A percentile compares a stretch with the other conserved stretches of the same genome.
phyloP scores from a whole-genome alignment of 2,888 invertebrate species.

The Tetropium fuscum region DNA sequence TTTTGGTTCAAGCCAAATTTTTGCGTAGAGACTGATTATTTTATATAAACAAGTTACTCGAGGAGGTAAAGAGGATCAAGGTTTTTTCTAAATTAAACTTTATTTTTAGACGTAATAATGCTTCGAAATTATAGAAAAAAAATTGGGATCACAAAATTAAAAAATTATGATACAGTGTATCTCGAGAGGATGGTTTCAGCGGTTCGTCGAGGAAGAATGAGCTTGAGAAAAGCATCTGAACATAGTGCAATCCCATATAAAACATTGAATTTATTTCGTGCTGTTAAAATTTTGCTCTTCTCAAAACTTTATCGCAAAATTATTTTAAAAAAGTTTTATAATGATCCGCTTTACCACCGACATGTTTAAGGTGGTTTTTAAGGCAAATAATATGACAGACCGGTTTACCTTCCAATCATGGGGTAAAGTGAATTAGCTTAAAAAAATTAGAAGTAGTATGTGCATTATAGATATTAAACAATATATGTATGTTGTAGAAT shows the following conservation, averaged over 20 bases:
- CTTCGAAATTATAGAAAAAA: background rate
- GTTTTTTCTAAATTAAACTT: background rate
- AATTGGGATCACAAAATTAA: background rate
- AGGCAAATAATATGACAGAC: background rate
- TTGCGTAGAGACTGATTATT: background rate
- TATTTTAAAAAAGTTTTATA: constrained; percentile 3
- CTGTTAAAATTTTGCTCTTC: background rate
- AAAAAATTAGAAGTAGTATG: background rate
- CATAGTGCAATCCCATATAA: background rate
- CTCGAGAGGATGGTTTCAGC: background rate
- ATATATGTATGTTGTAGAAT: constrained; percentile 3
- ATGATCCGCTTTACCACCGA: constrained; percentile 1
- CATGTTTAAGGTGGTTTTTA: background rate
- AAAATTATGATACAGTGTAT: background rate
- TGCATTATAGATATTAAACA: constrained; percentile 4
- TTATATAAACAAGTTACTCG: background rate
- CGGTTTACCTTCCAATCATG: background rate
- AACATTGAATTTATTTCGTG: background rate
- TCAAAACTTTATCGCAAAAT: background rate
- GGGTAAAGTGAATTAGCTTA: constrained; percentile 4
- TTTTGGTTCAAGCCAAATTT: background rate
- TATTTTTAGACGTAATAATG: background rate
- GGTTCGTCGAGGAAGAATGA: background rate
- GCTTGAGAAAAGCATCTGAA: background rate
- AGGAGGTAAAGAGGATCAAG: background rate